Conservation (phyloP, 2,113 vertebrate species). For the Castor canadensis region DNA sequence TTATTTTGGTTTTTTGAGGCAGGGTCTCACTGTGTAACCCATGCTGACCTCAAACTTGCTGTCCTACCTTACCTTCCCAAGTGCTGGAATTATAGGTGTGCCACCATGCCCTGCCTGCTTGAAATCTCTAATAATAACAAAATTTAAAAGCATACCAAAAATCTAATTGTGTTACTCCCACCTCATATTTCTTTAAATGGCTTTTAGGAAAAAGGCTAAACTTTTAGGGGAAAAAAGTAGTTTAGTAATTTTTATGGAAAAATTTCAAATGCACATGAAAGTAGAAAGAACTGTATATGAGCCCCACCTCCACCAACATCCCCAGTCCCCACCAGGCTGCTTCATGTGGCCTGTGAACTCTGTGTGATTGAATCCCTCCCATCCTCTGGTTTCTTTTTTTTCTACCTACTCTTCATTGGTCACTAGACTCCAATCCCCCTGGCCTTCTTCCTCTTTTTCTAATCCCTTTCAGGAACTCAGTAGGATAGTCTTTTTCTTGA, state of each 20-base stretch:
- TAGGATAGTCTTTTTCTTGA: neutral
- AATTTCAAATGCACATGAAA: neutral
- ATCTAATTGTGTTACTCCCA: neutral
- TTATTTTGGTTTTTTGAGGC: too few relatives aligned
- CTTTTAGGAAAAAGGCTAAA: constrained; percentile 37
- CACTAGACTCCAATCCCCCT: neutral
- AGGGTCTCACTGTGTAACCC: too few relatives aligned
- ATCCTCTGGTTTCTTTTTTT: neutral
- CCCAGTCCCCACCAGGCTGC: neutral
- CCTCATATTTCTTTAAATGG: neutral
- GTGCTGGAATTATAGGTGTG: too few relatives aligned
- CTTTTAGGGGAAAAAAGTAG: too few relatives aligned
- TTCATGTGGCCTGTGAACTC: neutral
- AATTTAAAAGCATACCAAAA: constrained; percentile 19
- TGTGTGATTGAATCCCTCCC: neutral
- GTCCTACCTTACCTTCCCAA: too few relatives aligned
- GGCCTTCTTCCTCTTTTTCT: neutral
- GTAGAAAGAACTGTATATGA: neutral
- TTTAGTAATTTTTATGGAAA: too few relatives aligned
- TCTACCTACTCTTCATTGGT: neutral
- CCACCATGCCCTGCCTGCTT: neutral
- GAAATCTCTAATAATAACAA: constrained; percentile 17
- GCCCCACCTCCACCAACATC: too few relatives aligned
- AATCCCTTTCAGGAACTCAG: neutral
- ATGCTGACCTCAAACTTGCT: too few relatives aligned